Percentiles rank a stretch among this genome's conserved stretches.
Conservation (phyloP, 2,888 invertebrate species). For the Orthosia cruda region DNA sequence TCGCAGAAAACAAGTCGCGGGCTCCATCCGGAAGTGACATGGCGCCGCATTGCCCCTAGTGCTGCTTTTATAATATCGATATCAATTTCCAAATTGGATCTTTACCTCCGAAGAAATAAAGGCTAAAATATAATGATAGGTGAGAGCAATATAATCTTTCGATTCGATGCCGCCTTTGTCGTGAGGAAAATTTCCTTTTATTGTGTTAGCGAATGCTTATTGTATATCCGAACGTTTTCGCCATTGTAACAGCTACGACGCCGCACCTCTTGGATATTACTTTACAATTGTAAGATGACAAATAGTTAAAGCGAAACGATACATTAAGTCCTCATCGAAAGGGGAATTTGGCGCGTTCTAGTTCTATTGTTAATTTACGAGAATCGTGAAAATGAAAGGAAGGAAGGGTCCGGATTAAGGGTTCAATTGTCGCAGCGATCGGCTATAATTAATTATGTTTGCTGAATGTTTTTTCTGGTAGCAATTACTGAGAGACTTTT, state of each 20-base stretch:
- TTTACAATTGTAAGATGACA: conserved; percentile 86
- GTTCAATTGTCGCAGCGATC: conserved; percentile 56
- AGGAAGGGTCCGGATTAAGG: conserved; percentile 63
- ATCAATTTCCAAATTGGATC: conserved; percentile 69
- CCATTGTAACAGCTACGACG: conserved; percentile 81
- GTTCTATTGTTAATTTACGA: conserved; percentile 76
- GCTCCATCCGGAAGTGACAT: conserved; percentile 78
- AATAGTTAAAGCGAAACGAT: conserved; percentile 85
- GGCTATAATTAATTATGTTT: conserved; percentile 54
- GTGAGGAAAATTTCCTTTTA: conserved; percentile 87
- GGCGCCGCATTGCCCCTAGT: conserved; percentile 73
- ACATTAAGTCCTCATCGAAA: conserved; percentile 80
- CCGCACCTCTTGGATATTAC: conserved; percentile 81
- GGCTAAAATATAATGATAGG: conserved; percentile 76
- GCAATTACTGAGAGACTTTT: background rate
- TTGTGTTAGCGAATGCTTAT: conserved; percentile 89
- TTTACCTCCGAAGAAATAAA: conserved; percentile 74
- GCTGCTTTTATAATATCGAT: conserved; percentile 76
- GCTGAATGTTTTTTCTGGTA: conserved; percentile 17
- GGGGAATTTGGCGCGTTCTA: conserved; percentile 73
- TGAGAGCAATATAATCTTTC: conserved; percentile 79
- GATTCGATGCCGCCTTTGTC: conserved; percentile 76
- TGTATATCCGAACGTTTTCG: conserved; percentile 86
- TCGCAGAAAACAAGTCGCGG: conserved; percentile 76
- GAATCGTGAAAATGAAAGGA: conserved; percentile 64